phyloP scores from a whole-genome alignment of 2,113 vertebrate genomes.

The Etheostoma cragini region DNA sequence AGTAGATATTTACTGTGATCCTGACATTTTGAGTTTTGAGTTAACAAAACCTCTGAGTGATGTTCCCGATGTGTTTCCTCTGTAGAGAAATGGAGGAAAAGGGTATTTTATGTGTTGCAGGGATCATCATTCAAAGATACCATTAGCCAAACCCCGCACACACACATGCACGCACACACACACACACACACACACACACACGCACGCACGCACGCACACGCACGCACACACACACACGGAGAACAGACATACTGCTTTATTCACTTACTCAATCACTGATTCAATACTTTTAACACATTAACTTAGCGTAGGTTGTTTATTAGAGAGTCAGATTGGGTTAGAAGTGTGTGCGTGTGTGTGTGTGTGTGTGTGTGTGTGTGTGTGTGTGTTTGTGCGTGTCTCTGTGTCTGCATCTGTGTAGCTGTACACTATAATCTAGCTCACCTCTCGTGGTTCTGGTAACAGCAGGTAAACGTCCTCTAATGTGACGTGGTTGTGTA shows the following conservation, averaged over 20 bases:
- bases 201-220: neutral
- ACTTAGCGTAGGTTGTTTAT: too few species aligned
- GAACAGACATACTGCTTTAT: too few species aligned
- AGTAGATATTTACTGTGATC: neutral
- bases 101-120: neutral
- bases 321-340: too few species aligned
- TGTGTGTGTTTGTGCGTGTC: neutral
- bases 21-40: neutral
- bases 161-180: neutral
- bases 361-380: neutral
- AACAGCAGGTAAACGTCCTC: neutral
- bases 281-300: too few species aligned
- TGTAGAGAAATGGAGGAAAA: neutral
- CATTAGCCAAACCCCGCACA: neutral
- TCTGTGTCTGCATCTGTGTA: neutral
- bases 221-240: too few species aligned
- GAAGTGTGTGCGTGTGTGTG: neutral
- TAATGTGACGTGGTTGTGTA: neutral
- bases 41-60: neutral
- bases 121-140: neutral
- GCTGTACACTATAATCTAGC: neutral
- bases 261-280: too few species aligned
- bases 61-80: neutral
- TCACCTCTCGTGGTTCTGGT: neutral
- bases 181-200: neutral